Base-by-base conservation (phyloP, 1,140 invertebrate species). In the Microvelia longipes region DNA sequence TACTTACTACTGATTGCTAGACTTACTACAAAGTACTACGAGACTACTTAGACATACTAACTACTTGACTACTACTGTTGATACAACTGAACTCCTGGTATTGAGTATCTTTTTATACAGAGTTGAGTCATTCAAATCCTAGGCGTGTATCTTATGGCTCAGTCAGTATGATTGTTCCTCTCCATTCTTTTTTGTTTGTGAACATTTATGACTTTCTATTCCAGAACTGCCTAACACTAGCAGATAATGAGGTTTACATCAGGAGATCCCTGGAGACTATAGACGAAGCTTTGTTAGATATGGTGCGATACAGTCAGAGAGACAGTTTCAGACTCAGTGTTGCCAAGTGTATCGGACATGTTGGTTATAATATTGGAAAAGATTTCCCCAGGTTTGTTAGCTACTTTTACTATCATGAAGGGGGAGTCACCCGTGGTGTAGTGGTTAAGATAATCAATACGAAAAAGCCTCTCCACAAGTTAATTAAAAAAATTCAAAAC, bases 221-320 rank as follows among this genome's bases (percentile, higher is more conserved):
- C 26, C 29, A 72, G 69, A 64, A 70, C 26, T 63, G 69, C 13
- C 28, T 72, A 24, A 64, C 71, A 13, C 69, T 70, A 2, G 28
- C 71, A 28, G 71, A 72, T 2, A 72, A 72, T 68, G 69, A 69
- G 14, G 64, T 68, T 19, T 72, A 72, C 63, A 72, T 72, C 2
- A 29, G 71, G 35, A 62, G 71, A 25, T 70, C 71, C 14, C 28
- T 72, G 24, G 71, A 72, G 5, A 70, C 67, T 28, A 72, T 72
- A 11, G 28, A 70, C 14, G 71, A 72, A 11, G 68, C 69, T 15
- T 30, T 72, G 2, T 68, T 67, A 62, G 69, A 68, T 19, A 26
- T 72, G 19, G 35, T 72, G 50, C 24, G 62, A 1, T 70, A 30
- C 61, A 66, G 66, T n/a, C 63, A 60, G 24, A 72, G 24, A 14